phyloP scores from a whole-genome alignment of 2,797 vertebrate species.

The Rhinoraja longicauda region DNA sequence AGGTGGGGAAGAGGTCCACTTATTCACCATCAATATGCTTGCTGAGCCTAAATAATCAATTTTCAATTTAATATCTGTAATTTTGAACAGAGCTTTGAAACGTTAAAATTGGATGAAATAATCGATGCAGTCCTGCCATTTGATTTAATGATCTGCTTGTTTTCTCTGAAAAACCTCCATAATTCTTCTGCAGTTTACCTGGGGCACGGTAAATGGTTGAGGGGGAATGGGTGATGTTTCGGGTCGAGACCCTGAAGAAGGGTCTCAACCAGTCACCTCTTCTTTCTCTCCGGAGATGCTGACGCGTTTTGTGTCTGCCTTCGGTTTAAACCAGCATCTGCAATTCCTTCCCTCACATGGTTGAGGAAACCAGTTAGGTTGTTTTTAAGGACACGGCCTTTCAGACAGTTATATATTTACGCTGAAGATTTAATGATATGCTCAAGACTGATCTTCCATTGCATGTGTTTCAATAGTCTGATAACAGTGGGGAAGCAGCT shows the following conservation, averaged over 20 bases:
- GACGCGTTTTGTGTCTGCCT: too few species aligned
- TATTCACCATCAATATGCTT: background rate
- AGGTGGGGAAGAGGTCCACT: background rate
- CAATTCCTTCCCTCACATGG: too few species aligned
- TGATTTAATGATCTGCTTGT: background rate
- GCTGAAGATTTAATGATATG: background rate
- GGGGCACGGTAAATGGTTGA: background rate
- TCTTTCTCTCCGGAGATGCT: too few species aligned
- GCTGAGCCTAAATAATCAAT: background rate
- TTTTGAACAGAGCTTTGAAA: background rate
- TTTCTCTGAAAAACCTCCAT: background rate
- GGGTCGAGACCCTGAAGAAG: too few species aligned
- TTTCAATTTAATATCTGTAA: background rate
- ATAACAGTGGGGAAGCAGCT: too few species aligned
- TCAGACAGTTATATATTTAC: background rate
- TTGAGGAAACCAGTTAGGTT: background rate
- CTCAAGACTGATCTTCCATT: too few species aligned
- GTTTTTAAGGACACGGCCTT: background rate
- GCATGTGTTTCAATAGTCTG: too few species aligned
- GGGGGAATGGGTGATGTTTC: too few species aligned
- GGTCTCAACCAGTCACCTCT: too few species aligned
- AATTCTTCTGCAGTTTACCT: background rate
- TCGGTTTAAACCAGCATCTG: too few species aligned
- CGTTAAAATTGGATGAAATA: background rate
- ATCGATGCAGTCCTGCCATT: too few species aligned